These are phyloP conservation scores for Melanotaenia nigrans DNA, from an alignment of 2,797 vertebrate species.

Conservation along the genomic window DNA sequence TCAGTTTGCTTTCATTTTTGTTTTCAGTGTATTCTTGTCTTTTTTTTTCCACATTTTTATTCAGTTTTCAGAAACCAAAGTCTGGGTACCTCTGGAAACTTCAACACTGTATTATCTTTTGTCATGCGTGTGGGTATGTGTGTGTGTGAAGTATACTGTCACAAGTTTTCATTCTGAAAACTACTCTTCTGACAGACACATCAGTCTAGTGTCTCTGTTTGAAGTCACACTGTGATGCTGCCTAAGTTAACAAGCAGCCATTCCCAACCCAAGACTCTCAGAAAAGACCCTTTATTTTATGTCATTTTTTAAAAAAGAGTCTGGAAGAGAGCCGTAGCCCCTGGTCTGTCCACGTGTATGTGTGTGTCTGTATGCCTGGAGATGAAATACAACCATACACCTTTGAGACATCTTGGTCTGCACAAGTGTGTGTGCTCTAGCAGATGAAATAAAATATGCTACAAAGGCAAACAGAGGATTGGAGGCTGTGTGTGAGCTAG, in stretches of 20 bases:
- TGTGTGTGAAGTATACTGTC: conserved; percentile 1
- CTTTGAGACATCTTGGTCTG: conserved; percentile 36
- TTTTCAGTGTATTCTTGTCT: neutral
- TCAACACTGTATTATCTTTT: conserved; percentile 18
- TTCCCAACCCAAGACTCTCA: conserved; percentile 26
- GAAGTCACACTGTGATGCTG: conserved; percentile 50
- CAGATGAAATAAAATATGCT: conserved; percentile 54
- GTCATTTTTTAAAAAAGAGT: conserved; percentile 22
- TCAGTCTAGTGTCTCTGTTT: conserved; percentile 26
- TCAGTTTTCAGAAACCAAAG: neutral
- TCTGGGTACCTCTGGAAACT: conserved; percentile 1
- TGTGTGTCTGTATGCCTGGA: conserved; percentile 9
- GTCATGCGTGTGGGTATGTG: conserved; percentile 1
- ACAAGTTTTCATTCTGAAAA: conserved; percentile 20
- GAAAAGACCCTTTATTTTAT: conserved; percentile 27
- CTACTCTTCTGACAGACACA: conserved; percentile 35
- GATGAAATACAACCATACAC: conserved; percentile 47
- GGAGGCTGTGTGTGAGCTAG: conserved; percentile 38
- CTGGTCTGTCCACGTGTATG: conserved; percentile 15
- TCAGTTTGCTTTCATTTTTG: neutral
- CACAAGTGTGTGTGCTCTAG: conserved; percentile 8
- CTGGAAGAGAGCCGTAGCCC: conserved; percentile 29
- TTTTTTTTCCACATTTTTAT: neutral
- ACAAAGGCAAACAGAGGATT: conserved; percentile 52
- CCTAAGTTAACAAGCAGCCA: conserved; percentile 31